Evolutionary conservation across 2,113 vertebrate species (phyloP), one percentile per base, ranked within the genome.

Genomic region (Pygoscelis antarcticus): DNA sequence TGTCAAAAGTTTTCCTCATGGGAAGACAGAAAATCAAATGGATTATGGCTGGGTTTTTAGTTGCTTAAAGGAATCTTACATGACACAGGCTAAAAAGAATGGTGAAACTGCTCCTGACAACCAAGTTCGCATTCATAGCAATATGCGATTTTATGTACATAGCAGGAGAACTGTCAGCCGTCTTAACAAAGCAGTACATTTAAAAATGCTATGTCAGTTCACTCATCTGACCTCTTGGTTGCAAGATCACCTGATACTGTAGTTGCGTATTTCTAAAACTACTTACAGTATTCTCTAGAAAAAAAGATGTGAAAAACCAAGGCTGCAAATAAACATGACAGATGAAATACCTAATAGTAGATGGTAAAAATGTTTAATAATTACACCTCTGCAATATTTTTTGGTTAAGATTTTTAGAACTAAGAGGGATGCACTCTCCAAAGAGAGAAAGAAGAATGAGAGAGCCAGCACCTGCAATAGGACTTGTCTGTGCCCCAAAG

Each of bases 21-120:
- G 99, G 98, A 98, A 99, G 98, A 98, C 98, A 99, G 98, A 98
- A 99, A 99, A 99, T 98, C 98, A 98, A 98, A 98, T 98, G 98
- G 99, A 99, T 99, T 99, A 98, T 98, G 98, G 97, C 98, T 98
- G 98, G 57, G 98, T 99, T 99, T 97, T 97, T 98, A 98, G 99
- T 98, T 98, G 98, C 98, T 98, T 98, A 98, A 98, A 99, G 97
- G 98, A 99, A 98, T 99, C 97, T 98, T 98, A 98, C 97, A 98
- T 99, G 98, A 99, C 98, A 99, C 96, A 97, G 96, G 96, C 97
- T 98, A 98, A 98, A 98, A 98, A 97, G 98, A 97, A 96, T 95
- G 97, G 98, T 75, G 93, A 99, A 98, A 97, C 91, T 86, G 87
- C 78, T 98, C 90, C 80, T 98, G 98, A 97, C 96, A 98, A 97